Evolutionary conservation across 2,113 vertebrate genomes (phyloP), one percentile per base, ranked within the genome.

Genomic region (Silurus meridionalis): DNA sequence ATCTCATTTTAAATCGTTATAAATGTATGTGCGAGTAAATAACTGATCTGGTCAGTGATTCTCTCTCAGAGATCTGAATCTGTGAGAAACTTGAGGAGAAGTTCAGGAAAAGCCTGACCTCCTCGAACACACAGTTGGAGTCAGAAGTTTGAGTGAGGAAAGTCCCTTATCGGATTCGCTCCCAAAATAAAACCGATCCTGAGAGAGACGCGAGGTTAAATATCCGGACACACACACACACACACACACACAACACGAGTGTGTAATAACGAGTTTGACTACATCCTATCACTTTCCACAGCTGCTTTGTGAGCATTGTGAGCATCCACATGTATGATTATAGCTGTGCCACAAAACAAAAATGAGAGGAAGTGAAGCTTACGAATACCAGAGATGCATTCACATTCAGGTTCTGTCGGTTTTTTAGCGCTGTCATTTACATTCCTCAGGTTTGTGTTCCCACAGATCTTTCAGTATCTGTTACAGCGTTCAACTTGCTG

Each of bases 21-120:
- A 37, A 37, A 37, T 37, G 37, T 37, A 2, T 37, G 37, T 37
- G 1, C 37, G 37, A 89, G 75, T 57, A 85, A 7, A 83, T 89
- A 50, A 6, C 50, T 89, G 83, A 93, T 91, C 75, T 84, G 92
- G 91, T 94, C 93, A 92, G 90, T 74, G 82, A 52, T 37, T 37
- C 89, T 91, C 89, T 87, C 53, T 74, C 58, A 52, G 83, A 89
- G 87, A 69, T 90, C 90, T 85, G 85, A 87, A 93, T 83, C 89
- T 92, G 79, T 94, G 94, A 94, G 93, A 95, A 94, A 89, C 67
- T 86, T 77, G 13, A 17, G 46, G 79, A 72, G n/a, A 14, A 15
- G 88, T 87, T 85, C 66, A 86, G 89, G 84, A 87, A 88, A 84
- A 77, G 23, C 28, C 71, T 80, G 88, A 89, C 90, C 85, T 80